Conservation (phyloP, 2,113 vertebrate species). For the Varanus komodoensis region DNA sequence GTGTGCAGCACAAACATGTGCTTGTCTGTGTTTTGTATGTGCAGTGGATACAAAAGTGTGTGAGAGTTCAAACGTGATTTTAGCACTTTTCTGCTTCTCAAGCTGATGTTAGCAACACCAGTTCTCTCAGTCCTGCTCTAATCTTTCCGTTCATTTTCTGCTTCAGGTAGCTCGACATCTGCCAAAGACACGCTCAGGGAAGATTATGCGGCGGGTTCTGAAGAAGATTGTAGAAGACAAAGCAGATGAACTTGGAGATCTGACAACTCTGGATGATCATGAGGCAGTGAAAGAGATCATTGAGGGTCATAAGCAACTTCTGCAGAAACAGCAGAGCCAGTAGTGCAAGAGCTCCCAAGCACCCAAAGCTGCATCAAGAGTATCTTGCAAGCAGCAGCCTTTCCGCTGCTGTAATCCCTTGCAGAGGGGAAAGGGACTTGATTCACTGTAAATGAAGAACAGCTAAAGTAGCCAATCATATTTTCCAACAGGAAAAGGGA, state of each 20-base stretch:
- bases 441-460: neutral
- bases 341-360: slow-evolving; percentile 25
- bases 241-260: slow-evolving; percentile 76
- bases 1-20: neutral
- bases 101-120: neutral
- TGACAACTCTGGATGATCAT: slow-evolving; percentile 82
- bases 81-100: neutral
- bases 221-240: slow-evolving; percentile 81
- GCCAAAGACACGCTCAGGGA: slow-evolving; percentile 84
- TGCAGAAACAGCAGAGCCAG: slow-evolving; percentile 20
- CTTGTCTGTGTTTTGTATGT: neutral
- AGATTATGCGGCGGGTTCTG: slow-evolving; percentile 83
- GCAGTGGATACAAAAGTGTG: neutral
- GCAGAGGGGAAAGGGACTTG: neutral
- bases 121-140: neutral
- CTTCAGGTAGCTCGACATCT: slow-evolving; percentile 70
- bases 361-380: neutral
- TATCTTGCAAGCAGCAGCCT: neutral
- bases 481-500: neutral
- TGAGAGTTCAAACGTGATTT: too few species aligned
- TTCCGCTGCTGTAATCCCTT: neutral
- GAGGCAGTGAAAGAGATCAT: slow-evolving; percentile 77
- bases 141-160: slow-evolving; percentile 26
- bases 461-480: neutral
- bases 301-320: slow-evolving; percentile 63